phyloP scores from a whole-genome alignment of 2,888 invertebrate species.

The Acronicta leporina region DNA sequence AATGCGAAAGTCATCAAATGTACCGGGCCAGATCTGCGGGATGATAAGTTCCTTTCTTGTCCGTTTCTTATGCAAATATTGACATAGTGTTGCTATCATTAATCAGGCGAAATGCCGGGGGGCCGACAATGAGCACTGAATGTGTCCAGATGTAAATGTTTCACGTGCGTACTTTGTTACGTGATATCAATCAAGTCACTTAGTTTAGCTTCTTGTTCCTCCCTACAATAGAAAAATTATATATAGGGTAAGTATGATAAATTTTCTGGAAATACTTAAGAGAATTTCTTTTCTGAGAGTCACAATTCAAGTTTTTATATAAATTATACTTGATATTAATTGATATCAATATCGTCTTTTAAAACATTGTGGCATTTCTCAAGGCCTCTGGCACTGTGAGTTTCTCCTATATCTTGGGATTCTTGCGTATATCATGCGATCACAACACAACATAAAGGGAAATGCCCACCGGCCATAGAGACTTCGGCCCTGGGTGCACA shows the following conservation, averaged over 20 bases:
- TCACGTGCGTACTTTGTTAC: constrained; percentile 63
- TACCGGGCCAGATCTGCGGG: constrained; percentile 76
- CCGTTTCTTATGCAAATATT: constrained; percentile 89
- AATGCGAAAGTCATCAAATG: constrained; percentile 79
- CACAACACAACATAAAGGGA: no score
- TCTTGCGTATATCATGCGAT: no score
- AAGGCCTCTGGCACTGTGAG: no score
- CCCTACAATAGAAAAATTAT: constrained; percentile 19
- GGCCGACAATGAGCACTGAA: constrained; percentile 68
- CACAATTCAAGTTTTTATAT: no score
- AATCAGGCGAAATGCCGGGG: constrained; percentile 81
- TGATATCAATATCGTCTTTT: no score
- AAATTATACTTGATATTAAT: no score
- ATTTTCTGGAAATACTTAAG: no score
- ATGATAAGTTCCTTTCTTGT: constrained; percentile 82
- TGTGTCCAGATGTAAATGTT: constrained; percentile 64
- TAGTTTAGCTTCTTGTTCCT: constrained; percentile 51
- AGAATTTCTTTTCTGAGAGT: no score
- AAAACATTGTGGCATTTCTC: no score
- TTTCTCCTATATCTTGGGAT: no score
- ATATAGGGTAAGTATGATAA: background rate
- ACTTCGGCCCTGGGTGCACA: no score
- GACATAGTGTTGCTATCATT: constrained; percentile 85
- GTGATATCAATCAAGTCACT: constrained; percentile 70
- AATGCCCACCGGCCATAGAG: no score